Evolutionary conservation across 1,140 invertebrate species (phyloP).

Genomic region (Grapholita molesta): DNA sequence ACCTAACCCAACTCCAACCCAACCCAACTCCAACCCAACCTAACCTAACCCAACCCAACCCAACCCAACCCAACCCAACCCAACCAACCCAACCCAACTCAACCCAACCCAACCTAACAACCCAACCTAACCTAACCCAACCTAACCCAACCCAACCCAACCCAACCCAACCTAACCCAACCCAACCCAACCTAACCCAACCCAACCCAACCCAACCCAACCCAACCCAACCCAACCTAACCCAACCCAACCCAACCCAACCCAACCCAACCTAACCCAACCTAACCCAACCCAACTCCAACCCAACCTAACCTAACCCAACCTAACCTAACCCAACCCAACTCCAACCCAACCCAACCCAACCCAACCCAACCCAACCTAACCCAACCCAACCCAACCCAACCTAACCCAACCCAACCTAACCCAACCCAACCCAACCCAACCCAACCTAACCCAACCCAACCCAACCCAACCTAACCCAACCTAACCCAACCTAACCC

Average conservation of each 20-base stretch:
- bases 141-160: too few relatives aligned
- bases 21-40: conserved; percentile 23
- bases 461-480: conserved; percentile 5
- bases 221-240: conserved; percentile 28
- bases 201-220: conserved; percentile 28
- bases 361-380: conserved; percentile 28
- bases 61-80: too few relatives aligned
- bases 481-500: too few relatives aligned
- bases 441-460: conserved; percentile 21
- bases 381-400: too few relatives aligned
- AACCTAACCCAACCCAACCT: conserved; percentile 20
- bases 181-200: conserved; percentile 30
- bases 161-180: conserved; percentile 22
- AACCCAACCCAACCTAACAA: conserved; percentile 24
- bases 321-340: conserved; percentile 23
- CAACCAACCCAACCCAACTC: conserved; percentile 27
- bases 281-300: too few relatives aligned
- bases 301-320: conserved; percentile 32
- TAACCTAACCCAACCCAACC: too few relatives aligned
- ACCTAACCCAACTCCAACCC: conserved; percentile 33
- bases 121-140: conserved; percentile 23
- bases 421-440: conserved; percentile 20
- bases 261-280: conserved; percentile 28
- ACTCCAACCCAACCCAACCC: conserved; percentile 26
- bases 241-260: conserved; percentile 31